Evolutionary conservation across 1,140 invertebrate species (phyloP).

Genomic region (Scaptomyza hsui): DNA sequence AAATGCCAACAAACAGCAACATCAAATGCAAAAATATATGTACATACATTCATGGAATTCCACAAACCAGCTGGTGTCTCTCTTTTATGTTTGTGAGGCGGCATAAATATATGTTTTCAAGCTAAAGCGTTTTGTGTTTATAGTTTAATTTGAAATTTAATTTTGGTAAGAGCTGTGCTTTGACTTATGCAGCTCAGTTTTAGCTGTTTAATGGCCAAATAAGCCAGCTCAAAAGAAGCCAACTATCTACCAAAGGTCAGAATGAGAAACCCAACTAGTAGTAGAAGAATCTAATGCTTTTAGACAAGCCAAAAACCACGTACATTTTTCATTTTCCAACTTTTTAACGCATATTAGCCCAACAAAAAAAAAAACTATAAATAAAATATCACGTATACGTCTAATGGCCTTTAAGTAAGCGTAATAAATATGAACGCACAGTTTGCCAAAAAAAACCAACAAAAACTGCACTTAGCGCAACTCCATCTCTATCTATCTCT

Average conservation of each 20-base stretch:
- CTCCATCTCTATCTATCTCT: background rate
- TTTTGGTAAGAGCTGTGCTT: no score
- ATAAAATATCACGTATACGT: conserved; percentile 70
- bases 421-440: conserved; percentile 61
- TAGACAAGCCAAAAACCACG: background rate
- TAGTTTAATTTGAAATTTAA: background rate
- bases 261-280: no score
- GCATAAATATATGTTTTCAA: conserved; percentile 15
- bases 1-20: conserved; percentile 56
- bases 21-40: conserved; percentile 41
- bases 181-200: no score
- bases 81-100: conserved; percentile 19
- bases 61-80: background rate
- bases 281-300: no score
- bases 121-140: background rate
- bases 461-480: conserved; percentile 16
- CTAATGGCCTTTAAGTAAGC: conserved; percentile 60
- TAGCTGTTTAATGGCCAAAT: no score
- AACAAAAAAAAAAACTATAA: background rate
- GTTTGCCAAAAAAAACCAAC: conserved; percentile 57
- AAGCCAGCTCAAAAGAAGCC: no score
- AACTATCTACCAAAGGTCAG: no score
- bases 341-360: conserved; percentile 8
- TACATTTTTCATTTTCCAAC: background rate
- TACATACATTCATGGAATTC: conserved; percentile 10